Percentiles rank a stretch among this genome's conserved stretches.
phyloP scores from a whole-genome alignment of 2,113 vertebrate species.

The Actenoides lindsayi region DNA sequence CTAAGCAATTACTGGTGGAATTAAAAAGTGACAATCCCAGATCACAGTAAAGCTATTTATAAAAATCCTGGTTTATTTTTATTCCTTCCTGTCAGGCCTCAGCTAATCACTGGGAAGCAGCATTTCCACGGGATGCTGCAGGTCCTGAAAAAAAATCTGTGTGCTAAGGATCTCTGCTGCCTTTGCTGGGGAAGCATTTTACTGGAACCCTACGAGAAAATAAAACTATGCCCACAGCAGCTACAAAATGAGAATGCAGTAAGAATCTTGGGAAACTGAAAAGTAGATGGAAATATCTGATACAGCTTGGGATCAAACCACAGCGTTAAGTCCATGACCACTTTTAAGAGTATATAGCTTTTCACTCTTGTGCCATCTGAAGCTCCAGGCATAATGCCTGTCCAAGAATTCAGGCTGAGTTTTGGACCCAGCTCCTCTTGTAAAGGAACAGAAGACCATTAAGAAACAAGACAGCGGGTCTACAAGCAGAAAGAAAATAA shows the following conservation, averaged over 20 bases:
- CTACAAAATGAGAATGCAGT: not conserved
- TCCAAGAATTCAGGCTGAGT: not conserved
- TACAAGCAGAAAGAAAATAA: not conserved
- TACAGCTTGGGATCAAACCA: not conserved
- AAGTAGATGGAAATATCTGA: not conserved
- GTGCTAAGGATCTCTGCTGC: not conserved
- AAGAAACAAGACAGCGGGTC: not conserved
- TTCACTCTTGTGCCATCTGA: not conserved
- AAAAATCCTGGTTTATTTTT: not conserved
- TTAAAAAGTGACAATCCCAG: not conserved
- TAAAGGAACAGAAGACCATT: not conserved
- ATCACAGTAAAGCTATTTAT: not conserved
- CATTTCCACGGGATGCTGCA: not conserved
- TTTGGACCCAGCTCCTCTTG: not conserved
- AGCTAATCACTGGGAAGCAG: not conserved
- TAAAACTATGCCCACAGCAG: not conserved
- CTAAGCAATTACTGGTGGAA: not conserved
- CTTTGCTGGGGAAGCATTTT: not conserved
- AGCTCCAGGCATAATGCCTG: not conserved
- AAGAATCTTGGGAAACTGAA: not conserved
- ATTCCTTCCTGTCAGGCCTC: not conserved
- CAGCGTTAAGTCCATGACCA: not conserved
- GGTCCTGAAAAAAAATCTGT: not conserved
- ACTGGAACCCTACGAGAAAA: not conserved
- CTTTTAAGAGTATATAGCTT: not conserved